A percentile compares a stretch with the other conserved stretches of the same genome.
Conservation (phyloP, 2,113 vertebrate species). For the Rhinopomastus cyanomelas region DNA sequence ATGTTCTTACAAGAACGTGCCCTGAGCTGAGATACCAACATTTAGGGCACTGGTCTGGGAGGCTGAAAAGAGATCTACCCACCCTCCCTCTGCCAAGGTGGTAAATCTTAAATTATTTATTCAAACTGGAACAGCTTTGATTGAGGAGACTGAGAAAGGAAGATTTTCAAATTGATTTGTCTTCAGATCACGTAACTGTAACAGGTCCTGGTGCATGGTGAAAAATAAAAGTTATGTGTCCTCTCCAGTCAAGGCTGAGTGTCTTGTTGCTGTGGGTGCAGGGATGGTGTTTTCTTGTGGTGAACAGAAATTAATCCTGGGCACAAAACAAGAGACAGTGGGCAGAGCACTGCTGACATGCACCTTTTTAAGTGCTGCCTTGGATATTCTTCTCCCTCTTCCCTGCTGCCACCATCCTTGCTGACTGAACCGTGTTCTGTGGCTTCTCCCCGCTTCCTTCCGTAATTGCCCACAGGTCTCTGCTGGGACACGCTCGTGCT, state of each 20-base stretch:
- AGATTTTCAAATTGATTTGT: neutral
- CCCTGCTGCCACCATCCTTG: neutral
- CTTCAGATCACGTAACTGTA: neutral
- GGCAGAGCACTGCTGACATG: neutral
- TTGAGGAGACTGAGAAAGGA: neutral
- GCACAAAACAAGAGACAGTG: neutral
- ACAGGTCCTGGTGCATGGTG: neutral
- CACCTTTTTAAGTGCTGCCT: neutral
- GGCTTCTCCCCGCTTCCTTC: neutral
- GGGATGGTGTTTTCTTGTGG: neutral
- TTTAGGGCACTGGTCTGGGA: neutral
- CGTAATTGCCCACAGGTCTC: fast-evolving
- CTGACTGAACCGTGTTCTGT: neutral
- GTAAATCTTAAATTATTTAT: neutral
- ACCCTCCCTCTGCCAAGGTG: neutral
- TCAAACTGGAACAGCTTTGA: neutral
- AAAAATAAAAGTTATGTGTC: fast-evolving
- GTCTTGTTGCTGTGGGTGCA: neutral
- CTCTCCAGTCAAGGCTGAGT: neutral
- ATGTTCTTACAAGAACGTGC: neutral
- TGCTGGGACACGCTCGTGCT: fast-evolving
- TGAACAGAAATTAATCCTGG: neutral
- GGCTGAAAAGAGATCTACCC: neutral
- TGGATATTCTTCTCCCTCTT: neutral
- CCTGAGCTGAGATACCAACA: neutral